Evolutionary conservation across 2,888 invertebrate genomes (phyloP).

Genomic region (Bellardia bayeri): DNA sequence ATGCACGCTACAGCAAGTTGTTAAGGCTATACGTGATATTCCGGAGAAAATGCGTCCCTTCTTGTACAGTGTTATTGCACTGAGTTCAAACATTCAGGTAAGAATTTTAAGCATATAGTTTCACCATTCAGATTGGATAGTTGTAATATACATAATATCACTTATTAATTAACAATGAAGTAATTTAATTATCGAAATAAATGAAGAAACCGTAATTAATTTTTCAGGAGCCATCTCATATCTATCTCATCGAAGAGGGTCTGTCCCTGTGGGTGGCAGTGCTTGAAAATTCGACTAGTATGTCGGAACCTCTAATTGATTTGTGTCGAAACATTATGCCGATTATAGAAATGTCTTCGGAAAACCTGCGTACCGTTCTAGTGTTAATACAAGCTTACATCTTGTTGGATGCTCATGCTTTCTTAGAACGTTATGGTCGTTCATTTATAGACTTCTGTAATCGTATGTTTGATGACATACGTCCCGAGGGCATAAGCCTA

Average conservation of each 20-base stretch:
- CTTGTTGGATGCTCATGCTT: conserved; percentile 91
- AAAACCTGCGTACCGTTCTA: conserved; percentile 91
- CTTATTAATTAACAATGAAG: too few species aligned
- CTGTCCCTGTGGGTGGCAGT: conserved; percentile 95
- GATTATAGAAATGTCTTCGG: conserved; percentile 92
- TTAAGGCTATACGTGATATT: conserved; percentile 89
- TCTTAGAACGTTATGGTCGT: conserved; percentile 89
- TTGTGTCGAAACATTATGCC: conserved; percentile 90
- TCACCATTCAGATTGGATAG: too few species aligned
- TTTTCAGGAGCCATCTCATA: conserved; percentile 89
- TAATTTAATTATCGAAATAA: too few species aligned
- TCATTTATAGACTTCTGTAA: conserved; percentile 89
- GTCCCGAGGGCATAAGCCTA: conserved; percentile 89
- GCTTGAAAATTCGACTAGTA: conserved; percentile 89
- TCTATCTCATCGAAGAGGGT: conserved; percentile 96
- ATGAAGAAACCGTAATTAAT: background rate
- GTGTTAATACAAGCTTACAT: conserved; percentile 93
- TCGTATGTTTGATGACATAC: conserved; percentile 91
- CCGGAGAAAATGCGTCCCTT: conserved; percentile 87
- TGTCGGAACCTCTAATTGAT: conserved; percentile 88
- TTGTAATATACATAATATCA: too few species aligned
- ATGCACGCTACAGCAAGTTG: conserved; percentile 91
- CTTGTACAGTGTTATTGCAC: conserved; percentile 88
- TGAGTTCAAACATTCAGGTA: conserved; percentile 90
- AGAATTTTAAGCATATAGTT: conserved; percentile 6